Evolutionary conservation across 1,140 invertebrate genomes (phyloP).

Genomic region (Brachionus asplanchnoidis): DNA sequence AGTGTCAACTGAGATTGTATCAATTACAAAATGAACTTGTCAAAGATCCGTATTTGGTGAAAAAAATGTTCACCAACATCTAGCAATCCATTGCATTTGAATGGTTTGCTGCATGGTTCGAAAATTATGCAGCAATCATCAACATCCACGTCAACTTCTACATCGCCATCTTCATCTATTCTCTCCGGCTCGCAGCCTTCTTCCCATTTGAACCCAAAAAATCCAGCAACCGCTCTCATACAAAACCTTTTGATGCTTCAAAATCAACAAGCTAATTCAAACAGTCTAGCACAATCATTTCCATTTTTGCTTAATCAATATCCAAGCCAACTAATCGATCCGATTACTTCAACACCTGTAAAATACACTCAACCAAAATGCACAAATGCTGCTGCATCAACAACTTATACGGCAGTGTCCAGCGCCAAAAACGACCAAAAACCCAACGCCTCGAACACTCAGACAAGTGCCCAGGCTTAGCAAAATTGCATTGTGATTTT

Average conservation of each 20-base stretch:
- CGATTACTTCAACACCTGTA: neutral
- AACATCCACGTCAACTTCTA: neutral
- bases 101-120: neutral
- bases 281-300: constrained; percentile 10
- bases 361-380: neutral
- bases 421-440: neutral
- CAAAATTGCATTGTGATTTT: neutral
- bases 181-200: neutral
- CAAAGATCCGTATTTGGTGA: constrained; percentile 17
- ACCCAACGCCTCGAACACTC: neutral
- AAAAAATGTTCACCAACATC: neutral
- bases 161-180: neutral
- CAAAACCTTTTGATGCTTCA: neutral
- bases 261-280: neutral
- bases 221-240: neutral
- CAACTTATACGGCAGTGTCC: neutral
- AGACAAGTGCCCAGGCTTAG: neutral
- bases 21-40: constrained; percentile 21
- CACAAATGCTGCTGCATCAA: neutral
- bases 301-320: constrained; percentile 14
- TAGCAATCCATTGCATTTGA: neutral
- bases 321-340: neutral
- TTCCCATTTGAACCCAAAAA: neutral
- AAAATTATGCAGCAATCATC: neutral
- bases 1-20: constrained; percentile 19